Conservation (phyloP, 2,797 vertebrate genomes). For the Lutra lutra region DNA sequence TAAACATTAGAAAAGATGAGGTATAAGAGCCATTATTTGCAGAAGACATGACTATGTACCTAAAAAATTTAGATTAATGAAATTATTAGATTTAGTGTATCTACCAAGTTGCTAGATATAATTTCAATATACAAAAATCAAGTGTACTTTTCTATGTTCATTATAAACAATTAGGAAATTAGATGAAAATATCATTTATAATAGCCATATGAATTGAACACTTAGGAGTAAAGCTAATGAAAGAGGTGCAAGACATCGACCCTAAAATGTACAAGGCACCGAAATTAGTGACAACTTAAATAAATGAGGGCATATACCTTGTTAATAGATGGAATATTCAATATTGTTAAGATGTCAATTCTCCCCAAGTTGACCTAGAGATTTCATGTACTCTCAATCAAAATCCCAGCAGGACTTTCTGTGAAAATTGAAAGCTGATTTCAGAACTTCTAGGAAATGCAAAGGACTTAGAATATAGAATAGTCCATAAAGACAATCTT, state of each 20-base stretch:
- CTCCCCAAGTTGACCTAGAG: background rate
- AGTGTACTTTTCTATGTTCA: background rate
- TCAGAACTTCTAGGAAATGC: background rate
- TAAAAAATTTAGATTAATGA: background rate
- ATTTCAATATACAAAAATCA: background rate
- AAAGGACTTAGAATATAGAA: background rate
- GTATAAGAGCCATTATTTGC: background rate
- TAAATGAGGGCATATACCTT: background rate
- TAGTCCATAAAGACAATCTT: background rate
- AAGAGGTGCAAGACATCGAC: background rate
- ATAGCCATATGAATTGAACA: background rate
- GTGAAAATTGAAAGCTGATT: background rate
- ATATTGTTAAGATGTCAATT: background rate
- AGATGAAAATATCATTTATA: conserved; percentile 43
- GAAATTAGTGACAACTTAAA: background rate
- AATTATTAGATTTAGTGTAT: background rate
- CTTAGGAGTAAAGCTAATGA: background rate
- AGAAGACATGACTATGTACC: background rate
- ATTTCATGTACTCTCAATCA: background rate
- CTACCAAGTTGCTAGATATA: background rate
- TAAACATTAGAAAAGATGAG: background rate
- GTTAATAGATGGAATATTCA: background rate
- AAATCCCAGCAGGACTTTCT: background rate
- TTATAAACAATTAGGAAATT: background rate
- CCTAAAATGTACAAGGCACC: background rate